phyloP scores from a whole-genome alignment of 1,140 invertebrate genomes.

The Frieseomelitta varia region DNA sequence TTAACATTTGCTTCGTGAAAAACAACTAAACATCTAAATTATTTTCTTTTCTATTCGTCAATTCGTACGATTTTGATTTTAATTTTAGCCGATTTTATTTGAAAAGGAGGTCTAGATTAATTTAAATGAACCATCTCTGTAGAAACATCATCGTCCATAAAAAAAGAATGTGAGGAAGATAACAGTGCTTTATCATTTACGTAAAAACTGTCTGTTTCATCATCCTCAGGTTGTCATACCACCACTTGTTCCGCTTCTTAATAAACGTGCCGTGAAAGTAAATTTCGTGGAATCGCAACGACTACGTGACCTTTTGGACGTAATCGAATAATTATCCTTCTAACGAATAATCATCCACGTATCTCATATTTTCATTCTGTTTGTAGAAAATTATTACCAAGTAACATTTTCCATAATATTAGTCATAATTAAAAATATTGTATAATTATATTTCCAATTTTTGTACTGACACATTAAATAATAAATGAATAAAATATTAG shows the following conservation, averaged over 20 bases:
- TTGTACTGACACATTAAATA: neutral
- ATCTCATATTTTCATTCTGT: too few species aligned
- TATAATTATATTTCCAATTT: neutral
- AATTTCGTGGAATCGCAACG: constrained; percentile 26
- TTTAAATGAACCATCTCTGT: neutral
- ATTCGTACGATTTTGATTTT: neutral
- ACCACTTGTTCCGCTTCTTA: neutral
- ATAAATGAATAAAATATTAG: neutral
- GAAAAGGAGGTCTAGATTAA: neutral
- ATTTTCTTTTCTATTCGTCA: neutral
- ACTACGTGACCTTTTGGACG: constrained; percentile 13
- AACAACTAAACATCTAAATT: neutral
- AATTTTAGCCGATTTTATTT: neutral
- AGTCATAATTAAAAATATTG: neutral
- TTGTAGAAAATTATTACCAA: too few species aligned
- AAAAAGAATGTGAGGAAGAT: neutral
- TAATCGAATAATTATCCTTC: neutral
- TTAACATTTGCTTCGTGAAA: neutral
- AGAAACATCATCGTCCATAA: neutral
- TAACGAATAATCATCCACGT: too few species aligned
- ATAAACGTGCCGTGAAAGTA: constrained; percentile 30
- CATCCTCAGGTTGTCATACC: neutral
- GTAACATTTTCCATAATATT: neutral
- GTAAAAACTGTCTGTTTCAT: neutral
- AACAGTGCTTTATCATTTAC: neutral